Evolutionary conservation across 2,113 vertebrate species (phyloP).

Genomic region (Odobenus rosmarus): DNA sequence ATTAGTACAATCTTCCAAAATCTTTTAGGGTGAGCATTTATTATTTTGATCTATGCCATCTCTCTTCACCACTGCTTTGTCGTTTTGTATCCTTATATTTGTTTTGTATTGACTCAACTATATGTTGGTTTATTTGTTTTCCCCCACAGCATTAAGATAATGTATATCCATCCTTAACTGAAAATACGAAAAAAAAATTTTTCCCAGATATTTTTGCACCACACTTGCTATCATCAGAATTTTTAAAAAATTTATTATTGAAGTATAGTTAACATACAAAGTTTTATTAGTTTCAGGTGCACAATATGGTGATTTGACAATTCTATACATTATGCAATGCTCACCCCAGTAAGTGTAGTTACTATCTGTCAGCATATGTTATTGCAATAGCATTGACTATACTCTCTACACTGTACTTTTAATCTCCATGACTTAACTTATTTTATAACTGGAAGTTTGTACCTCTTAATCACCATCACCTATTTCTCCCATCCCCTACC

Average conservation of each 20-base stretch:
- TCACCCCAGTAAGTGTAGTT: neutral
- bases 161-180: neutral
- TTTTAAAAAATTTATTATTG: neutral
- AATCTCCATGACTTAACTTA: neutral
- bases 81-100: neutral
- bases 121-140: neutral
- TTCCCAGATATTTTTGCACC: neutral
- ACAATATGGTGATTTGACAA: neutral
- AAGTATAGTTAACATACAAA: neutral
- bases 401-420: neutral
- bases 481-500: neutral
- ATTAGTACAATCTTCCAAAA: neutral
- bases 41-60: neutral
- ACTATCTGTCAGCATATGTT: neutral
- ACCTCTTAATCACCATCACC: neutral
- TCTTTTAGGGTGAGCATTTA: neutral
- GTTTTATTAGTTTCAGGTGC: neutral
- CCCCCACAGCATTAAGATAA: neutral
- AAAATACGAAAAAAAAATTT: neutral
- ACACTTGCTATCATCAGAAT: neutral
- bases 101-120: neutral
- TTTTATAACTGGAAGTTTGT: neutral
- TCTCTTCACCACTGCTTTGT: neutral
- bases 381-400: neutral
- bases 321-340: neutral